Percentiles rank a stretch among this genome's conserved stretches.
phyloP scores from a whole-genome alignment of 2,113 vertebrate genomes.

The Archocentrus centrarchus region DNA sequence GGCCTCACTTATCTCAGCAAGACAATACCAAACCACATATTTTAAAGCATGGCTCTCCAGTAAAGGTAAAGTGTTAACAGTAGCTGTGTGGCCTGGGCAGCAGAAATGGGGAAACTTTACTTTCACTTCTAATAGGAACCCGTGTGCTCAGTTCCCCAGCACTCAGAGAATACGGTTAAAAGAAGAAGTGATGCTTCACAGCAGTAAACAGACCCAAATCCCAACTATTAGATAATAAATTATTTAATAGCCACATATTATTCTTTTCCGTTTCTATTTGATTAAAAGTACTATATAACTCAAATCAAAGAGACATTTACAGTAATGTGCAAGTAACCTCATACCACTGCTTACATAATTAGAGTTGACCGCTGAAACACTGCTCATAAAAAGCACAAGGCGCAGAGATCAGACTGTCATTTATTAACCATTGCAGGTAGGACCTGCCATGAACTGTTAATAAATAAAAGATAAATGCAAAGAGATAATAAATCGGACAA shows the following conservation, averaged over 20 bases:
- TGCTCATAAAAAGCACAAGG: neutral
- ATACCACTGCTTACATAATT: neutral
- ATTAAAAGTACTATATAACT: too few relatives aligned
- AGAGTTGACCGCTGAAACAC: neutral
- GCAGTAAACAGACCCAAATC: neutral
- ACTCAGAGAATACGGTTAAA: neutral
- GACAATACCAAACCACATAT: neutral
- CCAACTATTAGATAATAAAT: too few relatives aligned
- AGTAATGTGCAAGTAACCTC: neutral
- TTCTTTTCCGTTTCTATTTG: too few relatives aligned
- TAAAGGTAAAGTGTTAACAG: neutral
- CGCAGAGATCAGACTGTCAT: neutral
- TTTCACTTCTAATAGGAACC: neutral
- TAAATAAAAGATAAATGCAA: neutral
- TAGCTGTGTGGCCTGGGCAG: neutral
- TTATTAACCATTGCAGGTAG: constrained; percentile 3
- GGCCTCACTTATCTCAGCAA: too few relatives aligned
- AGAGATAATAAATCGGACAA: neutral
- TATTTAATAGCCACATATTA: too few relatives aligned
- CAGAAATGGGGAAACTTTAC: neutral
- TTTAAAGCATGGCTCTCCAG: neutral
- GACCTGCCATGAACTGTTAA: neutral
- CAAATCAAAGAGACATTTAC: neutral
- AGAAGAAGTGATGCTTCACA: neutral
- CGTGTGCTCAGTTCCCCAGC: neutral